Conservation (phyloP, 2,113 vertebrate genomes). For the Muntiacus muntjak region DNA sequence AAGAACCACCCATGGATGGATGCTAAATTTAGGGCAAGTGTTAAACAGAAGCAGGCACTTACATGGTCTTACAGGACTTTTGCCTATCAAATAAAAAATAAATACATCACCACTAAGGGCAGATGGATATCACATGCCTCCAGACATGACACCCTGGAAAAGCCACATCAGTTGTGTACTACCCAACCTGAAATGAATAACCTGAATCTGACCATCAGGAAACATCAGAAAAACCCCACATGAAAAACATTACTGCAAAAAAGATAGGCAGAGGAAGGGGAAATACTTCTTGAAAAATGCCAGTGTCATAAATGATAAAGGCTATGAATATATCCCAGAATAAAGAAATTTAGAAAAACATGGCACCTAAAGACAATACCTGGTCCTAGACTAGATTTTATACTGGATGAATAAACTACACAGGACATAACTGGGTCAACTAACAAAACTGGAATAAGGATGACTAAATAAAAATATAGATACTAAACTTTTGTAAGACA, state of each 20-base stretch:
- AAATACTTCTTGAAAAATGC: background rate
- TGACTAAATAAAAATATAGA: background rate
- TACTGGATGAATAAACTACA: background rate
- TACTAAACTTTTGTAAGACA: background rate
- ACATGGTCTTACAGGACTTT: background rate
- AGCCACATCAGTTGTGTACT: background rate
- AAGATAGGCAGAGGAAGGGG: background rate
- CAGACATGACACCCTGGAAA: background rate
- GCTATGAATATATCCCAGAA: background rate
- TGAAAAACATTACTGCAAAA: background rate
- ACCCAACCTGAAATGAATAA: background rate
- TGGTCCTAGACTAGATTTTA: background rate
- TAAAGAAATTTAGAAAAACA: background rate
- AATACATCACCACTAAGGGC: background rate
- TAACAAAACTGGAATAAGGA: background rate
- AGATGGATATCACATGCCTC: background rate
- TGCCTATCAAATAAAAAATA: background rate
- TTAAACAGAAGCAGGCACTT: background rate
- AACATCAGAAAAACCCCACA: background rate
- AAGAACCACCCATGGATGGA: background rate
- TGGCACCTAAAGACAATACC: background rate
- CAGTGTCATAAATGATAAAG: background rate
- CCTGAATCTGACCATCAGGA: background rate
- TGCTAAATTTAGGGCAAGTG: background rate
- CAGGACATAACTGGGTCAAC: background rate